phyloP scores from a whole-genome alignment of 2,888 invertebrate species.

The Eupithecia vulgata region DNA sequence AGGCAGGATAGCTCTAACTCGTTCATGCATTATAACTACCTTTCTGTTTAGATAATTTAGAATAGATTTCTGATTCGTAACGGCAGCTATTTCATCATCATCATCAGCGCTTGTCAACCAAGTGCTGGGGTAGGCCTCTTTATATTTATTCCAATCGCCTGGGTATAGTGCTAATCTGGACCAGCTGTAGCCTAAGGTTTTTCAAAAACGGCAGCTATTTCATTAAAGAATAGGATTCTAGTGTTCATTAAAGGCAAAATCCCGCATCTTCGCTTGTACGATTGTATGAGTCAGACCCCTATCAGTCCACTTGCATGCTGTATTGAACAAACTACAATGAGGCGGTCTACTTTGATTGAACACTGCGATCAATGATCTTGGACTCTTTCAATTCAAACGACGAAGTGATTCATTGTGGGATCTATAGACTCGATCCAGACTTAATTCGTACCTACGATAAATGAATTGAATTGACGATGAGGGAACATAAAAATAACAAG shows the following conservation, averaged over 20 bases:
- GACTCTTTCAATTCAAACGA: slow-evolving; percentile 30
- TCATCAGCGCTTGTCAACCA: too few species aligned
- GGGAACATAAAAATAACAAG: not conserved
- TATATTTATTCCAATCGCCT: too few species aligned
- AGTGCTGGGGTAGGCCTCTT: too few species aligned
- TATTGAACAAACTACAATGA: slow-evolving; percentile 24
- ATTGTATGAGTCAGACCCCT: slow-evolving; percentile 19
- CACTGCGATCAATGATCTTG: slow-evolving; percentile 27
- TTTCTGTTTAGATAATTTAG: not conserved
- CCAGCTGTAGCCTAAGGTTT: too few species aligned
- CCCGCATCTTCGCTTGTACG: not conserved
- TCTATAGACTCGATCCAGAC: slow-evolving; percentile 9
- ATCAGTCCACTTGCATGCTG: slow-evolving; percentile 29
- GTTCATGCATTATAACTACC: not conserved
- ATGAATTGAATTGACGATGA: not conserved
- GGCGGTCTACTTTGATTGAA: slow-evolving; percentile 24
- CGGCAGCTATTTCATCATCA: not conserved
- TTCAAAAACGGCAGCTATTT: not conserved
- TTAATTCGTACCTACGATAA: not conserved
- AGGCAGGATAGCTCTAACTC: not conserved
- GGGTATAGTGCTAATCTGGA: too few species aligned
- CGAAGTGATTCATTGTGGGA: slow-evolving; percentile 18
- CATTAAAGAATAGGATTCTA: not conserved
- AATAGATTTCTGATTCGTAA: not conserved
- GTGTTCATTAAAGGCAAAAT: not conserved